Base-by-base conservation (phyloP, 1,140 invertebrate species). In the Polyergus mexicanus region DNA sequence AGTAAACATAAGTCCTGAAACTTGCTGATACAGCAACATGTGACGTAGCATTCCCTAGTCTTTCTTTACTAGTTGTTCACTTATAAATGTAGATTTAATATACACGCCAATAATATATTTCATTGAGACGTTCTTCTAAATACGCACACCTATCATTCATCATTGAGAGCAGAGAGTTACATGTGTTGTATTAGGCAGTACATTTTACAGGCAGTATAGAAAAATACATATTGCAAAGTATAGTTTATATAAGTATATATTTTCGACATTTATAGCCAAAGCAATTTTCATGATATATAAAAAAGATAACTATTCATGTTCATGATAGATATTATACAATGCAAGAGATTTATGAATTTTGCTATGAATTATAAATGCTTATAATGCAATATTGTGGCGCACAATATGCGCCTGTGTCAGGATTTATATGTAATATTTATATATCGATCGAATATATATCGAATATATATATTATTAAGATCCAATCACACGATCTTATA, bases 371-470 rank as follows among this genome's bases (percentile, higher is more conserved):
- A 54, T 68, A 68, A 78, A 66, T 51, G 44, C 25, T 65, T 16
- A 11, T 56, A 8, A 65, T 66, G 28, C 13, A 74, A 35, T 74
- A 58, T 74, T 19, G 32, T 74, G 69, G 35, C 28, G 16, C 28
- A 56, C 2, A 47, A 47, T 47, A 56, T 51, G 35, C 16, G 51
- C 4, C 16, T 32, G 38, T 65, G 47, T 77, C 28, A 28, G n/a
- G 19, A 68, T 68, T 78, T 66, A 69, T 81, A 58, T 58, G 11
- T 80, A 66, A 78, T 80, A 44, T 66, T 78, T 71, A 60, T 81
- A 69, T 41, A 51, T 71, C 51, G 56, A 80, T 68, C 54, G 16
- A 77, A 78, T 77, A 78, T 78, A 41, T 41, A 58, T 58, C n/a
- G n/a, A n/a, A n/a, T 60, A 60, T 60, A 60, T 28, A 65, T 51